phyloP scores from a whole-genome alignment of 2,113 vertebrate genomes.

The Python bivittatus region DNA sequence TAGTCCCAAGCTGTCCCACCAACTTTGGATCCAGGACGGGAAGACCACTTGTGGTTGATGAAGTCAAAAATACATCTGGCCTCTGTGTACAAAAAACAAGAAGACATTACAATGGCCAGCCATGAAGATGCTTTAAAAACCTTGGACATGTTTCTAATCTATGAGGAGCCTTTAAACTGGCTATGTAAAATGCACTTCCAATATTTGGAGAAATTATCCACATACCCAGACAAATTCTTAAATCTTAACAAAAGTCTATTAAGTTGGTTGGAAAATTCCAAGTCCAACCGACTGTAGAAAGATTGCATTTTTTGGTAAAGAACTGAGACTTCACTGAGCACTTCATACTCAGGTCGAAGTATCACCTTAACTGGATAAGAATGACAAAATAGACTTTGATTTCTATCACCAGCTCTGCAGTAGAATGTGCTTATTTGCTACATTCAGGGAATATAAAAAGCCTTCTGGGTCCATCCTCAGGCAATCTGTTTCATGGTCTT shows the following conservation, averaged over 20 bases:
- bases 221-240: too few species aligned
- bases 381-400: background rate
- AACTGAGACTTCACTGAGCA: background rate
- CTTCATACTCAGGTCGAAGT: background rate
- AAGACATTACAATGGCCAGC: background rate
- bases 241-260: background rate
- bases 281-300: background rate
- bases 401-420: background rate
- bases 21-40: constrained; percentile 45
- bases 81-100: constrained; percentile 40
- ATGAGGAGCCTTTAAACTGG: background rate
- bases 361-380: background rate
- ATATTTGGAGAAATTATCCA: background rate
- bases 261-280: background rate
- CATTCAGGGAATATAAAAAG: background rate
- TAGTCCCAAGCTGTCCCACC: background rate
- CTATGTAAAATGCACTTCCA: background rate
- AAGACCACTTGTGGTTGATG: constrained; percentile 12
- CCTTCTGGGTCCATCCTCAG: too few species aligned
- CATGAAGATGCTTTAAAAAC: background rate
- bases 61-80: constrained; percentile 56
- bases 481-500: too few species aligned
- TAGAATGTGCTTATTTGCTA: background rate
- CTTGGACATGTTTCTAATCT: background rate
- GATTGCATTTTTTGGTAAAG: too few species aligned